These are phyloP conservation scores for Cecropterus lyciades DNA, from an alignment of 1,140 invertebrate species.

Conservation along the genomic window DNA sequence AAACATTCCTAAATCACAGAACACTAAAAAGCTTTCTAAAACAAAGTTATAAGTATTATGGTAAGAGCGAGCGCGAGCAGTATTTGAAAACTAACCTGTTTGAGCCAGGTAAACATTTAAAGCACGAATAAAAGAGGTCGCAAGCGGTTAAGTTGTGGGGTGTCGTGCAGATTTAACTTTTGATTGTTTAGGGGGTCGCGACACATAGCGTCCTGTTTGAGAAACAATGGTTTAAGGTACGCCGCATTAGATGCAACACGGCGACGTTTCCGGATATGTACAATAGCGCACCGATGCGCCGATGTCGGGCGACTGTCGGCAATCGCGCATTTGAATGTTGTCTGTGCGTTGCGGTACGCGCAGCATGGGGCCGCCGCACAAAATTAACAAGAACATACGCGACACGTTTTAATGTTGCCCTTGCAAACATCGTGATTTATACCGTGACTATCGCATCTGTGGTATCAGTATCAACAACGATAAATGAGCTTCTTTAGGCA, in stretches of 20 bases:
- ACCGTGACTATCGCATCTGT: conserved; percentile 47
- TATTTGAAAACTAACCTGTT: too few species aligned
- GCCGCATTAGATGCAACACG: conserved; percentile 28
- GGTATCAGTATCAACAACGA: conserved; percentile 50
- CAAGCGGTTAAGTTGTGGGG: too few species aligned
- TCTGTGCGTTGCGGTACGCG: conserved; percentile 38
- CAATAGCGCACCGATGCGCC: conserved; percentile 47
- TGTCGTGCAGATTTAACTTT: neutral
- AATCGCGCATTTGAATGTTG: conserved; percentile 50
- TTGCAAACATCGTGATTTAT: conserved; percentile 64
- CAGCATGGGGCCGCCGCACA: conserved; percentile 54
- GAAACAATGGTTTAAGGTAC: neutral
- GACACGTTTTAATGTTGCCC: conserved; percentile 63
- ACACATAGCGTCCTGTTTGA: neutral
- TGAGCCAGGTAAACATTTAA: too few species aligned
- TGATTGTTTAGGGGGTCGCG: neutral
- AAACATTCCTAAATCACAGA: too few species aligned
- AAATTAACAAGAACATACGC: conserved; percentile 66
- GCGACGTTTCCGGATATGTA: conserved; percentile 63
- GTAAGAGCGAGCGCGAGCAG: too few species aligned
- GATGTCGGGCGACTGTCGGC: conserved; percentile 44
- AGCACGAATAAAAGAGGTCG: too few species aligned
- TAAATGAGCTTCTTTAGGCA: conserved; percentile 16
- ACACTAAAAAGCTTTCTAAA: too few species aligned
- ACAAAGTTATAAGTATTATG: too few species aligned